Evolutionary conservation across 1,140 invertebrate genomes (phyloP).

Genomic region (Hetaerina americana): DNA sequence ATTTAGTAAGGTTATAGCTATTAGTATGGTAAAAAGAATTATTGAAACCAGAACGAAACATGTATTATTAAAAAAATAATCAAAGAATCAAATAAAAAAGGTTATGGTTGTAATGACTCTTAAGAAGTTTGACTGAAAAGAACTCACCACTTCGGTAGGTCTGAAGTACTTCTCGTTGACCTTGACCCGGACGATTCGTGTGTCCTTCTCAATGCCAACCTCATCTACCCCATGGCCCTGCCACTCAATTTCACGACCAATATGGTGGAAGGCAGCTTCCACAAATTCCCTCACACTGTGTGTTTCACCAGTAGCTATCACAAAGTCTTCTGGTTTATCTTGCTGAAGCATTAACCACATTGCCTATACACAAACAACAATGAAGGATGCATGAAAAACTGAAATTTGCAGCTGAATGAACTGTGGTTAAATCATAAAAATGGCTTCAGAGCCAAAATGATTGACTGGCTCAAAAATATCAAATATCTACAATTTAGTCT

Average conservation of each 20-base stretch:
- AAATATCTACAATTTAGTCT: conserved; percentile 84
- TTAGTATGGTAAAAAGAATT: not conserved
- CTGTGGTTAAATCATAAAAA: not conserved
- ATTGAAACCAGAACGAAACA: not conserved
- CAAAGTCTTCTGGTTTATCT: conserved; percentile 85
- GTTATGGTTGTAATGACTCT: not conserved
- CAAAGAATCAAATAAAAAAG: not conserved
- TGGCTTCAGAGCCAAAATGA: conserved; percentile 94
- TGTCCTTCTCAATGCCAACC: conserved; percentile 70
- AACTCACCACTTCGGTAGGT: conserved; percentile 92
- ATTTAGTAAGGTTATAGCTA: not conserved
- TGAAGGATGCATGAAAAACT: not conserved
- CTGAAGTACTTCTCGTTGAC: conserved; percentile 93
- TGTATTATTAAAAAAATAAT: too few relatives aligned
- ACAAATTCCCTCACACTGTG: conserved; percentile 97
- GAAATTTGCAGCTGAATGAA: not conserved
- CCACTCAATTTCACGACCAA: conserved; percentile 67
- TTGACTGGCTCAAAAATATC: conserved; percentile 90
- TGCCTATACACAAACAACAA: conserved; percentile 51
- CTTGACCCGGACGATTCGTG: conserved; percentile 67
- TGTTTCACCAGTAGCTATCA: conserved; percentile 90
- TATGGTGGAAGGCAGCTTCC: conserved; percentile 72
- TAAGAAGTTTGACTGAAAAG: conserved; percentile 7
- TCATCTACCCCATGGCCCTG: conserved; percentile 61
- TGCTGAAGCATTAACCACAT: conserved; percentile 99